Base-by-base conservation (phyloP, 2,113 vertebrate genomes). In the Centropus unirufus region DNA sequence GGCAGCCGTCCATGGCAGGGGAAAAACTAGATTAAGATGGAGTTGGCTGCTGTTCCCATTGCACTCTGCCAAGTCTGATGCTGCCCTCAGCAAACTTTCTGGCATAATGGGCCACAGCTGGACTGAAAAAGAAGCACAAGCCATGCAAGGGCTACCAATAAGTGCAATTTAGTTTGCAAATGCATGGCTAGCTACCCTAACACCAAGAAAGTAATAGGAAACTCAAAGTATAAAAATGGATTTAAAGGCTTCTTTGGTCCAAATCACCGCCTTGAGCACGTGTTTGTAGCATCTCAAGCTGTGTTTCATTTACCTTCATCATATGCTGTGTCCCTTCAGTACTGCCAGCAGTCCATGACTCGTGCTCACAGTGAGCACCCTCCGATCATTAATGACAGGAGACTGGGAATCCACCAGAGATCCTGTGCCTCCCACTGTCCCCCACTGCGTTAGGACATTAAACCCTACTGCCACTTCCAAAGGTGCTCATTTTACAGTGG, bases 231-330 rank as follows among this genome's bases (percentile, higher is more conserved):
- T 20, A 26, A 54, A 84, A 70, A 51, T 6, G 1, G 12, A 34
- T 51, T 62, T 70, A 66, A 72, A 63, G 24, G 66, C 16, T 72
- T 52, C 39, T 34, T 55, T 27, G 15, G 26, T 75, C 29, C 40
- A 46, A 5, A 12, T 67, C 57, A 58, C 39, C 81, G 3, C 39
- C 7, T 5, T 51, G 18, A 40, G 29, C 16, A 5, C 0, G 8
- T 22, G 51, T 18, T 7, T 67, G 62, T 39, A 61, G 47, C 1
- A 4, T 14, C 16, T 52, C 54, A 12, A 86, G 51, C 21, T 4
- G 40, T 11, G 15, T 21, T 59, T 30, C 8, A 0, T 3, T n/a
- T 8, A 13, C 0, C 1, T 4, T 4, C 40, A n/a, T 7, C 0
- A 0, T 0, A 12, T 0, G 39, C 63, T 27, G 39, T 11, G 59